Conservation (phyloP, 2,797 vertebrate species). For the Cyclura pinguis region DNA sequence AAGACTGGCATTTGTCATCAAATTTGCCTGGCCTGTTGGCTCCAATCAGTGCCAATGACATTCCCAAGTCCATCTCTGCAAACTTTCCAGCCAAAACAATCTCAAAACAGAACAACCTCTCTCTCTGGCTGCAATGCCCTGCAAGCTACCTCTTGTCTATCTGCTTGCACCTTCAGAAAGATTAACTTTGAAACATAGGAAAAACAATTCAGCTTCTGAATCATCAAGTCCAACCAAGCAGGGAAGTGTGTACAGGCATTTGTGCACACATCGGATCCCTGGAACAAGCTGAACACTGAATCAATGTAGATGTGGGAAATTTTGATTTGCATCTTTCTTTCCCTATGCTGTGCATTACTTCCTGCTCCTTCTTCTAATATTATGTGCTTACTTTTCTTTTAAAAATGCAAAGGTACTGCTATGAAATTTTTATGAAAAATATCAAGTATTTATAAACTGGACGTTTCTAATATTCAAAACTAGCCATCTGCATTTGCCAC, state of each 20-base stretch:
- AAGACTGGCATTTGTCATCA: constrained; percentile 3
- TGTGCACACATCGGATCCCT: constrained; percentile 10
- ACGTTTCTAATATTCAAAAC: constrained; percentile 4
- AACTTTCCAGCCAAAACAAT: not conserved
- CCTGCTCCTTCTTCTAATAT: not conserved
- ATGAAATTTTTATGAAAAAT: not conserved
- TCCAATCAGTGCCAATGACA: rapidly evolving
- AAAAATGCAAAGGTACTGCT: not conserved
- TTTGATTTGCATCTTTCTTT: not conserved
- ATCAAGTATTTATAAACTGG: not conserved
- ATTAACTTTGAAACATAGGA: not conserved
- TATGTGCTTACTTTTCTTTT: not conserved
- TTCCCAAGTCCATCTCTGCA: not conserved
- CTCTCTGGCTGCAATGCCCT: constrained; percentile 12
- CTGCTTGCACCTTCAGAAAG: not conserved
- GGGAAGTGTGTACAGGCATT: not conserved
- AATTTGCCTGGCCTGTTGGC: constrained; percentile 5
- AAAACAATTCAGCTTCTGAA: not conserved
- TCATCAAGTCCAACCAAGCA: not conserved
- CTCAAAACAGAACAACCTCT: no score
- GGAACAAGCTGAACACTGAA: not conserved
- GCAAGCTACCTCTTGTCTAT: not conserved
- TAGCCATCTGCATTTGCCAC: not conserved
- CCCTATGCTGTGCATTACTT: no score
- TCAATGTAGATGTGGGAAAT: not conserved